phyloP scores from a whole-genome alignment of 1,140 invertebrate genomes.

The Zaprionus capensis region DNA sequence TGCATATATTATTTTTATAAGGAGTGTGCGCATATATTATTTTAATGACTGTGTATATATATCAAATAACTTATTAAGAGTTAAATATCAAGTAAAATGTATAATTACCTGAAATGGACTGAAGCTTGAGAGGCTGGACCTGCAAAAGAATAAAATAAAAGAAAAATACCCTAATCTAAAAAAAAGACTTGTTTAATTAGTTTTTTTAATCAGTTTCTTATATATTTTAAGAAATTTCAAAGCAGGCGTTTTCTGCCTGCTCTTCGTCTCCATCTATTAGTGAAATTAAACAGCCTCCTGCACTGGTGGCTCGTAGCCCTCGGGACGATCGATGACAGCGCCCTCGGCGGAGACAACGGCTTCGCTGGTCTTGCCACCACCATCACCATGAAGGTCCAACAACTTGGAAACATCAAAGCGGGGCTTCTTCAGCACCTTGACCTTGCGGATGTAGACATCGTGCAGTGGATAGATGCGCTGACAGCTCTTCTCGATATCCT shows the following conservation, averaged over 20 bases:
- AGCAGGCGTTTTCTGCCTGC: background rate
- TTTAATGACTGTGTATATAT: no score
- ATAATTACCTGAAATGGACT: background rate
- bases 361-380: conserved; percentile 88
- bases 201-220: background rate
- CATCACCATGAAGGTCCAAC: conserved; percentile 97
- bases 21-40: no score
- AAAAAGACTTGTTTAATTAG: background rate
- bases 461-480: conserved; percentile 98
- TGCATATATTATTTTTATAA: no score
- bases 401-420: conserved; percentile 98
- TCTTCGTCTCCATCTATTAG: conserved; percentile 1
- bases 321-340: conserved; percentile 95
- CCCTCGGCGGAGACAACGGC: conserved; percentile 91
- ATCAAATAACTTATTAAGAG: background rate
- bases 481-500: conserved; percentile 99
- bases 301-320: conserved; percentile 99
- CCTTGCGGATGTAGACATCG: conserved; percentile 99
- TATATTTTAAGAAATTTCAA: conserved; percentile 1
- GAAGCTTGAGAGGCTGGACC: background rate
- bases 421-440: conserved; percentile 99
- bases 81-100: background rate
- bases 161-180: background rate
- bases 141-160: background rate
- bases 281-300: conserved; percentile 93